Base-by-base conservation (phyloP, 2,113 vertebrate genomes). In the Channa maculata region DNA sequence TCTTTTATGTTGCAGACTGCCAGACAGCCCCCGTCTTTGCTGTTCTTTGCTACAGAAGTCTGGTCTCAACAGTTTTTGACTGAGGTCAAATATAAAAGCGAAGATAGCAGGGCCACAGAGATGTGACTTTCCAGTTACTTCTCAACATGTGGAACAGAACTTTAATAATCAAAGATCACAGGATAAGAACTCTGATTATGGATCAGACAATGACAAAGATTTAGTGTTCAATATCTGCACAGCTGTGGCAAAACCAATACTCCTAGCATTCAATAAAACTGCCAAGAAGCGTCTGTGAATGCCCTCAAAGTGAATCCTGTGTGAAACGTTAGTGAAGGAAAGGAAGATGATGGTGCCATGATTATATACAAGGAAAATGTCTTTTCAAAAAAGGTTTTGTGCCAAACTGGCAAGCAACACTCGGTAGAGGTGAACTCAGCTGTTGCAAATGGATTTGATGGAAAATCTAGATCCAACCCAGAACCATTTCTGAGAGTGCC, bases 151-250 rank as follows among this genome's bases (percentile, higher is more conserved):
- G 68, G 41, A 57, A 12, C 38, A 60, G 48, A 59, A 9, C 36
- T 52, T 65, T 63, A 63, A 77, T 68, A 54, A 54, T 38, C 64
- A 68, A 3, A 5, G 65, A 58, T 80, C 43, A 76, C 39, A 60
- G 48, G 62, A 79, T 55, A 63, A 80, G 24, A 78, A 63, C 51
- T 55, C 50, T 50, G 48, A 76, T 80, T 85, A 83, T 76, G 67
- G 48, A 83, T 78, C 79, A 69, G 65, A 85, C 77, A 80, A 86
- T 59, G 2, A 50, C 13, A 6, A 82, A 54, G 48, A 66, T 79
- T 62, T 74, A 44, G 75, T 60, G 36, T 41, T 79, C 71, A 84
- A 77, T 77, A 82, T 51, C 64, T 70, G 51, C 36, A 63, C 9
- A 7, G 57, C 12, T n/a, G 66, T 57, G 41, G 48, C 62, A 48